Base-by-base conservation (phyloP, 2,888 invertebrate species). In the Blastobasis lacticolella region DNA sequence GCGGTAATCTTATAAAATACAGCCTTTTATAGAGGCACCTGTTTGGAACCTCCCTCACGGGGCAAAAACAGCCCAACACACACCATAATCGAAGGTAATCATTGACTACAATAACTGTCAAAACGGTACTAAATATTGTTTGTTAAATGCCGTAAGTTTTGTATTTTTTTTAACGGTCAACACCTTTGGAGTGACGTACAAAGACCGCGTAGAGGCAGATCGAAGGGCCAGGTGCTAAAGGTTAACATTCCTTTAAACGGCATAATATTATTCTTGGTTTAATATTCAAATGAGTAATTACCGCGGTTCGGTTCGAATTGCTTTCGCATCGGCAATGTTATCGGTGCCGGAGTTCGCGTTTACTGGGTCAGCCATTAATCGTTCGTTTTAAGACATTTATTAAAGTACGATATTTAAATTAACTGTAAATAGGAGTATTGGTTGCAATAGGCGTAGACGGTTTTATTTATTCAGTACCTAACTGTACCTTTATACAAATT, bases 71-170 rank as follows among this genome's bases (percentile, higher is more conserved):
- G 71, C 67, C 74, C 72, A 74, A 72, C 75, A 71, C 75, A 65
- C 66, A 62, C 71, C 67, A 77, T 81, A 81, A 84, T 81, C 77
- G 75, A 71, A 76, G 70, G 75, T 79, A 80, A 86, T 84, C 82
- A 84, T 86, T 80, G 84, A 72, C 77, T 78, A 76, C 78, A 78
- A 84, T 87, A 87, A 87, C 83, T 85, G 86, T 87, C 87, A 80
- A 82, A 82, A 80, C 74, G 80, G 73, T 77, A 84, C 82, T 85
- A 87, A 88, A 87, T 85, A 85, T 86, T 85, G 82, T 88, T 83
- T 83, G 83, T 85, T 83, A 81, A 83, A 84, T 82, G 82, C 73
- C 74, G 70, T 80, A 77, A 76, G 68, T 80, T 81, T 76, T 67
- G 77, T 7, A 71, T 71, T 80, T 81, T 84, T 85, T 81, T 67